Base-by-base conservation (phyloP, 2,888 invertebrate genomes). In the Mimachlamys varia region DNA sequence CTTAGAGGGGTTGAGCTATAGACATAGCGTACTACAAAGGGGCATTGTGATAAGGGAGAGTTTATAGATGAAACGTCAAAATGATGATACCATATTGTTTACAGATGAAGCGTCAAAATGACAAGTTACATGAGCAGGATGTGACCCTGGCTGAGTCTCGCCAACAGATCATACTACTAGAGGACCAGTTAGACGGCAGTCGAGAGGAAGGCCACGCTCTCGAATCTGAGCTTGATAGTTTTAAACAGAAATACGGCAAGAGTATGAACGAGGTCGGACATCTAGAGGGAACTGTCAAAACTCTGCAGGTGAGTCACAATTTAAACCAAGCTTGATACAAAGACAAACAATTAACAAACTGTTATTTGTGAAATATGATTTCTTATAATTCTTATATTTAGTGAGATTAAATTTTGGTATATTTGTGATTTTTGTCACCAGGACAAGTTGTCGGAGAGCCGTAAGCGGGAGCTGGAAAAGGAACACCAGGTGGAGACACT, bases 211-310 rank as follows among this genome's bases (percentile, higher is more conserved):
- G 93, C 19, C 94, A 95, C 62, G 92, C 94, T 27, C 93, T 96
- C 38, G 94, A 96, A 88, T 89, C 92, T 15, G 93, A 92, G 50
- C 93, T 96, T 15, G 94, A 94, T 90, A 94, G 91, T 90, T 95
- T 94, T 92, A 95, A 95, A 91, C 95, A 95, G 92, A 96, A 96
- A 91, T 96, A 94, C 91, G 93, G 94, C 88, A 95, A 95, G 91
- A 90, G 93, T 87, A 92, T 94, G 76, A 93, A 94, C 33, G 95
- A 96, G 93, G 91, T 95, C 4, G 90, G 91, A 17, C 95, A 95
- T 87, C 93, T 96, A 22, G 96, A 96, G 92, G 93, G 93, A 49
- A 94, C 95, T 4, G 93, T 96, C 17, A 93, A 93, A 91, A 94
- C 93, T 49, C 93, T 95, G 44, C 95, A 96, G 92, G 76, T 76